These are phyloP conservation scores for Laspeyria flexula DNA, from an alignment of 2,888 invertebrate species.

Conservation along the genomic window DNA sequence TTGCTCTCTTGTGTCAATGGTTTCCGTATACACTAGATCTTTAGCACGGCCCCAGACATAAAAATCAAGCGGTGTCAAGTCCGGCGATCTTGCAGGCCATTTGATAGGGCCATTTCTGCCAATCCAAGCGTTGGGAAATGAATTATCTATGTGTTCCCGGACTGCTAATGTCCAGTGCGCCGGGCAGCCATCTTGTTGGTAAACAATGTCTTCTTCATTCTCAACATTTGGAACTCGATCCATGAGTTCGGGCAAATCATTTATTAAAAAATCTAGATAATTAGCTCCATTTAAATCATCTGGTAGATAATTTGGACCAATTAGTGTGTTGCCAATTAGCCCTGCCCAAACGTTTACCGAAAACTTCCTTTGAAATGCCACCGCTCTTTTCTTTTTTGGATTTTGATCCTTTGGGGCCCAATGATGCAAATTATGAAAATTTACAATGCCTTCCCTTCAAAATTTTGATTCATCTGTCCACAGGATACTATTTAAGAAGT, in stretches of 20 bases:
- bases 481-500: conserved; percentile 20
- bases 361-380: conserved; percentile 6
- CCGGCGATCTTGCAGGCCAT: conserved; percentile 19
- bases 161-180: conserved; percentile 14
- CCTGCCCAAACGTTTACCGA: conserved; percentile 15
- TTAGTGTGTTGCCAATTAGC: not conserved
- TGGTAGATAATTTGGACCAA: conserved; percentile 15
- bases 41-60: conserved; percentile 9
- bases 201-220: conserved; percentile 5
- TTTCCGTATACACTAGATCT: conserved; percentile 9
- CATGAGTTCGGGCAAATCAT: conserved; percentile 10
- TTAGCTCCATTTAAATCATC: conserved; percentile 20
- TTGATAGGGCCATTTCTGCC: conserved; percentile 14
- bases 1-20: conserved; percentile 9
- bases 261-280: conserved; percentile 15
- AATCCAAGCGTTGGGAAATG: conserved; percentile 16
- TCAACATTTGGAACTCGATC: conserved; percentile 5
- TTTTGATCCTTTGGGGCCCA: conserved; percentile 15
- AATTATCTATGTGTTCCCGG: conserved; percentile 11
- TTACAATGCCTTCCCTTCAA: conserved; percentile 9
- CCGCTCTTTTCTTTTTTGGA: conserved; percentile 5
- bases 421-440: conserved; percentile 17
- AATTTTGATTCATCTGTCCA: conserved; percentile 24
- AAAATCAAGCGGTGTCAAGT: conserved; percentile 16
- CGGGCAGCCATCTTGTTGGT: conserved; percentile 10